A percentile compares a stretch with the other conserved stretches of the same genome.
Conservation (phyloP, 2,113 vertebrate species). For the Tylochromis polylepis region DNA sequence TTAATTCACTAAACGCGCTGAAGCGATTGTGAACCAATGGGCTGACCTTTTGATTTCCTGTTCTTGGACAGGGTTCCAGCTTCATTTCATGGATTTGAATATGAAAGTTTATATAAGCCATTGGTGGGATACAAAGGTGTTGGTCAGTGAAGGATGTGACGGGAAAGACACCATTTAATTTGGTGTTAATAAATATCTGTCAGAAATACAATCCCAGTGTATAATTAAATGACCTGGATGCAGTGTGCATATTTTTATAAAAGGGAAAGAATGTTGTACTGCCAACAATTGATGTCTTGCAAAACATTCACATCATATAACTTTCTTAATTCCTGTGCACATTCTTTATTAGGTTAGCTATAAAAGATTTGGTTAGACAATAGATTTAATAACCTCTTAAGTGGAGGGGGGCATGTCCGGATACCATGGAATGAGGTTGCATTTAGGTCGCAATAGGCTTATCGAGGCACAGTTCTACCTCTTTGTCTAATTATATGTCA, state of each 20-base stretch:
- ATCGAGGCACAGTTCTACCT: neutral
- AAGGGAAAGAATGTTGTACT: neutral
- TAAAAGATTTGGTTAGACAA: neutral
- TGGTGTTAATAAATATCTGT: neutral
- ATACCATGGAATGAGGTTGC: neutral
- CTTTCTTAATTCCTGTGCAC: neutral
- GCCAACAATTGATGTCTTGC: too few relatives aligned
- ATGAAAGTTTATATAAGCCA: neutral
- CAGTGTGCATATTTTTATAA: neutral
- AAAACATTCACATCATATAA: neutral
- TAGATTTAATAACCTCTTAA: neutral
- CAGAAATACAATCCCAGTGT: neutral
- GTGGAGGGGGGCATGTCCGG: neutral
- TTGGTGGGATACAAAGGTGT: neutral
- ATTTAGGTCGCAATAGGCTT: neutral
- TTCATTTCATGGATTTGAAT: neutral
- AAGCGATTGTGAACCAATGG: neutral
- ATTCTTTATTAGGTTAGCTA: neutral
- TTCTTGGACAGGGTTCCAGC: neutral
- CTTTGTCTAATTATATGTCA: neutral
- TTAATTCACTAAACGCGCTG: conserved; percentile 31
- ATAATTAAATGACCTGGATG: neutral
- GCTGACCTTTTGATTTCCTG: neutral
- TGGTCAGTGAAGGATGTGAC: neutral
- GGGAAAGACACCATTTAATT: neutral